Conservation (phyloP, 1,140 invertebrate genomes). For the Helicoverpa armigera region DNA sequence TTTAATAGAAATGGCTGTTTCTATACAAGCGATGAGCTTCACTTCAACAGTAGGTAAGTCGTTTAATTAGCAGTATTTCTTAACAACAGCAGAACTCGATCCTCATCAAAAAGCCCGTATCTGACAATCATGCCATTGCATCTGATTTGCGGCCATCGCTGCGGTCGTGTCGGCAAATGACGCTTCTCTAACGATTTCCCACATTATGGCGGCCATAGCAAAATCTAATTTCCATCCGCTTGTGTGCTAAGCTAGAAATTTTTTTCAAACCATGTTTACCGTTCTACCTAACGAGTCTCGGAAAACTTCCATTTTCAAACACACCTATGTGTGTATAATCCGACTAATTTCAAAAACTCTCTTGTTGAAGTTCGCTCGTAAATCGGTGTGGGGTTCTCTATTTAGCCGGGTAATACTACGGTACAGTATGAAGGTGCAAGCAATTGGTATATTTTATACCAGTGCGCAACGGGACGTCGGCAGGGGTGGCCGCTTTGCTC, state of each 20-base stretch:
- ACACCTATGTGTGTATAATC: conserved; percentile 42
- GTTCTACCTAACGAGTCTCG: conserved; percentile 49
- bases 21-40: too few species aligned
- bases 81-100: conserved; percentile 3
- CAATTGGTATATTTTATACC: conserved; percentile 53
- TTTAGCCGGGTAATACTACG: conserved; percentile 67
- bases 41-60: too few species aligned
- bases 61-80: neutral
- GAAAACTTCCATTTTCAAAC: conserved; percentile 47
- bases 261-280: conserved; percentile 52
- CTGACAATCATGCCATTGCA: conserved; percentile 4
- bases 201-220: conserved; percentile 9
- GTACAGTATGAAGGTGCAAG: conserved; percentile 56
- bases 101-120: conserved; percentile 5
- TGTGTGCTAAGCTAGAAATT: conserved; percentile 47
- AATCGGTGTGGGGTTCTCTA: neutral
- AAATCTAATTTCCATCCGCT: conserved; percentile 19
- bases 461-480: conserved; percentile 56
- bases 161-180: conserved; percentile 26
- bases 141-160: conserved; percentile 35
- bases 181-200: conserved; percentile 6
- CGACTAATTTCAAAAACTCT: conserved; percentile 27
- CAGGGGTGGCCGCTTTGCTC: conserved; percentile 55
- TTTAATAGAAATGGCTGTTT: too few species aligned
- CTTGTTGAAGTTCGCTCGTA: neutral